Evolutionary conservation across 2,888 invertebrate genomes (phyloP), one percentile per base, ranked within the genome.

Genomic region (Alsophila aescularia): DNA sequence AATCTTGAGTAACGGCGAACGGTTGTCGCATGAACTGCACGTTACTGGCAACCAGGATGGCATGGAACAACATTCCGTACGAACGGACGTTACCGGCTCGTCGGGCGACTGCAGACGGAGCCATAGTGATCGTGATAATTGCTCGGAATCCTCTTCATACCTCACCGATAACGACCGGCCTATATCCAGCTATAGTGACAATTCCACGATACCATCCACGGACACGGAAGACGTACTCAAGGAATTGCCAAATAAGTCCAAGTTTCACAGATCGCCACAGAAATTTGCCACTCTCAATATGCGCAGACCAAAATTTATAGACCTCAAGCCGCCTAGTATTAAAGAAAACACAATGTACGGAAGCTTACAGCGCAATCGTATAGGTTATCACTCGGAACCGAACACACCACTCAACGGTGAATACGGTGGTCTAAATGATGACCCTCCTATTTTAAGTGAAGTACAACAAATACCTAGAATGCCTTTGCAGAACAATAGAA

Each of bases 161-260:
- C 75, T 90, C 62, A 91, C 91, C 50, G 91, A 91, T 74, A 91
- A 89, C 70, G 91, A 91, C 66, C 79, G 91, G 60, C 91, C 91
- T 64, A 90, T 91, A 79, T 91, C 91, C 12, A 90, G 90, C 67
- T 91, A 91, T 60, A 90, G 90, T 70, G 91, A 91, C 65, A 91
- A 90, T 77, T 91, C 91, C 39, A 91, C 91, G 37, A 85, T 90
- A 79, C 91, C 91, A 16, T 91, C 91, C 21, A 90, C 90, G 16
- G 90, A 90, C 59, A 89, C 90, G 21, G 92, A 92, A 72, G 92
- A 92, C 54, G 91, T 92, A 13, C 74, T 92, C 39, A 89, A 85
- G 69, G 92, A 92, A 66, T 77, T 92, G 53, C 92, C 92, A 16
- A 90, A 77, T 63, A 90, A 85, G 78, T 85, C 88, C 0, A 90